A percentile compares a stretch with the other conserved stretches of the same genome.
Conservation (phyloP, 2,797 vertebrate species). For the Erpetoichthys calabaricus region DNA sequence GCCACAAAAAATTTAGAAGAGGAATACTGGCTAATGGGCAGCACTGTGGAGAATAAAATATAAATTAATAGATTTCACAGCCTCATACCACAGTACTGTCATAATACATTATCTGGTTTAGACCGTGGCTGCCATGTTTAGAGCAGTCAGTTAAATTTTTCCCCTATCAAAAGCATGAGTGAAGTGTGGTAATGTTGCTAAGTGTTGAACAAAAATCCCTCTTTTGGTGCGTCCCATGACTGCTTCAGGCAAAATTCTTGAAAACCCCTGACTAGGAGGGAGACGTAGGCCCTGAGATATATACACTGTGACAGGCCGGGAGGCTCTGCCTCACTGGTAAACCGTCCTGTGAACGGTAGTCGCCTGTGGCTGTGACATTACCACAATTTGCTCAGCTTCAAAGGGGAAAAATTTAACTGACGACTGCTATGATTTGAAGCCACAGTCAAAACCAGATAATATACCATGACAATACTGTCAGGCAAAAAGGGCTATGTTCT, state of each 20-base stretch:
- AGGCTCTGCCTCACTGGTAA: constrained; percentile 58
- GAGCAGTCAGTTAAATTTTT: constrained; percentile 65
- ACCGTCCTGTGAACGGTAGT: constrained; percentile 72
- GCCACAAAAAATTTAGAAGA: constrained; percentile 33
- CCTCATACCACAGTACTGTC: constrained; percentile 59
- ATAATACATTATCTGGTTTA: constrained; percentile 57
- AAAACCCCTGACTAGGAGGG: constrained; percentile 65
- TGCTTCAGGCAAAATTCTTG: constrained; percentile 75
- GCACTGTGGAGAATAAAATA: constrained; percentile 61
- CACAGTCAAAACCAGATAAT: constrained; percentile 70
- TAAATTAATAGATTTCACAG: constrained; percentile 66
- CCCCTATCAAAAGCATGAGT: constrained; percentile 62
- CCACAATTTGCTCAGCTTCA: constrained; percentile 92
- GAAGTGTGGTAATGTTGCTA: constrained; percentile 76
- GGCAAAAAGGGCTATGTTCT: constrained; percentile 53
- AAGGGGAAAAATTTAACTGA: constrained; percentile 90
- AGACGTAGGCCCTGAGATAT: constrained; percentile 64
- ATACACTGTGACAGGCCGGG: constrained; percentile 71
- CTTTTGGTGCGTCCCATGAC: constrained; percentile 63
- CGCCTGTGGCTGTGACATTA: constrained; percentile 97
- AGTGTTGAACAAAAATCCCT: constrained; percentile 76
- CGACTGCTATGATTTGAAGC: constrained; percentile 82
- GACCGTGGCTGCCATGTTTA: constrained; percentile 42
- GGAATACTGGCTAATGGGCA: constrained; percentile 46
- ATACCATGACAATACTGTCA: constrained; percentile 73